Percentiles rank a stretch among this genome's conserved stretches.
These are phyloP conservation scores for Glyptemys insculpta DNA, from an alignment of 2,797 vertebrate species.

Conservation along the genomic window DNA sequence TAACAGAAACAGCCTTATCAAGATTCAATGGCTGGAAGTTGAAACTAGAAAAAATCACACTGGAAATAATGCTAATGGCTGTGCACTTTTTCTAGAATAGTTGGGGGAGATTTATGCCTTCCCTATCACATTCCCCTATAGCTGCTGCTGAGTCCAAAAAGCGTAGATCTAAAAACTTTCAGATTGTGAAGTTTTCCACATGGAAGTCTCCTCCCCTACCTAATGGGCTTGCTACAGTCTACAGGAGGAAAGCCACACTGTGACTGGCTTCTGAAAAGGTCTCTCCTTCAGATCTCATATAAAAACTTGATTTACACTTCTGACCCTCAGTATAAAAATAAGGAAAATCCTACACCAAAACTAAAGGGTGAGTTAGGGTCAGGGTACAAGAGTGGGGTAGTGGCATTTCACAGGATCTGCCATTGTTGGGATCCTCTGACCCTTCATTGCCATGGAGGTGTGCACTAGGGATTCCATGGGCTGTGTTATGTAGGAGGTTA, in stretches of 20 bases:
- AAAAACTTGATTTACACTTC: not conserved
- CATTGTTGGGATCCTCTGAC: not conserved
- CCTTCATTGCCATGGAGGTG: fast-evolving
- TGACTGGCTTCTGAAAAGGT: too few relatives aligned
- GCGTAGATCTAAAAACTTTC: not conserved
- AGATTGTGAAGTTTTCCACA: not conserved
- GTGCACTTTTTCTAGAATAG: not conserved
- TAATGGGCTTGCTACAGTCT: not conserved
- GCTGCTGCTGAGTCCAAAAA: not conserved
- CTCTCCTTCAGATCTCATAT: not conserved
- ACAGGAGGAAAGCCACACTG: not conserved
- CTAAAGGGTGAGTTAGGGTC: not conserved
- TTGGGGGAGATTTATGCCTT: not conserved
- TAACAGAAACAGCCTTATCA: not conserved
- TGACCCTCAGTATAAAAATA: not conserved
- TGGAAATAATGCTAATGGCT: not conserved
- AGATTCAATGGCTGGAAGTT: not conserved
- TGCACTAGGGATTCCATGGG: not conserved
- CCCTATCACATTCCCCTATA: not conserved
- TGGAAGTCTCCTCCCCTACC: not conserved
- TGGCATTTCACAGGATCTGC: not conserved
- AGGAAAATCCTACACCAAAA: not conserved
- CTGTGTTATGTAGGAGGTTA: not conserved
- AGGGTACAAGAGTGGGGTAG: not conserved
- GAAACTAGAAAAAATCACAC: not conserved